Evolutionary conservation across 2,113 vertebrate genomes (phyloP), one percentile per base, ranked within the genome.

Genomic region (Rafetus swinhoei): DNA sequence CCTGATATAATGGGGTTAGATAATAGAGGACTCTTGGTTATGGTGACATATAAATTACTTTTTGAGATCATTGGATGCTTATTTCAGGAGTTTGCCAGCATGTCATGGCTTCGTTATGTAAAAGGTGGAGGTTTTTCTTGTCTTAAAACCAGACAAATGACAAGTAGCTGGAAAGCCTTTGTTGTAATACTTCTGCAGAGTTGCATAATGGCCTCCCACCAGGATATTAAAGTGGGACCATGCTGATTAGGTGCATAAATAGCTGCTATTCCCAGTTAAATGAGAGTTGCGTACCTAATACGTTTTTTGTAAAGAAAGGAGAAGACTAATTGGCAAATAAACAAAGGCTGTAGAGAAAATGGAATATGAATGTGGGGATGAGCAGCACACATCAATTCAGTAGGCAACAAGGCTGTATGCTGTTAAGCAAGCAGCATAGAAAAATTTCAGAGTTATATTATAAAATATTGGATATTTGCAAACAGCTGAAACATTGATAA

Each of bases 161-260:
- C 94, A 91, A 92, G 91, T 87, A 94, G 60, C 84, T 79, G 91
- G 87, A 88, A 95, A 93, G 83, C 83, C 88, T 92, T 92, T 93
- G 90, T 96, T 94, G 62, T 89, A 86, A n/a, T 94, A 65, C 88
- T 92, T 93, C 74, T 95, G 81, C 80, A 56, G 77, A 74, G 82
- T 21, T 89, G 53, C 90, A 85, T 94, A 93, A 89, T 80, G 55
- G 79, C 79, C 81, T 95, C 90, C 88, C n/a, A 80, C 60, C 86
- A 79, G 65, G 45, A 53, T 79, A 91, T 86, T 94, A 53, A 84
- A 82, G 86, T 87, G 76, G 79, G 65, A 69, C 74, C 82, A 1
- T 54, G 81, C 57, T 79, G 19, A 57, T 77, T 84, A 86, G 91
- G 88, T 92, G 87, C 89, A 88, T 90, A 92, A 96, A 88, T 85